Conservation (phyloP, 2,113 vertebrate genomes). For the Callocephalon fimbriatum region DNA sequence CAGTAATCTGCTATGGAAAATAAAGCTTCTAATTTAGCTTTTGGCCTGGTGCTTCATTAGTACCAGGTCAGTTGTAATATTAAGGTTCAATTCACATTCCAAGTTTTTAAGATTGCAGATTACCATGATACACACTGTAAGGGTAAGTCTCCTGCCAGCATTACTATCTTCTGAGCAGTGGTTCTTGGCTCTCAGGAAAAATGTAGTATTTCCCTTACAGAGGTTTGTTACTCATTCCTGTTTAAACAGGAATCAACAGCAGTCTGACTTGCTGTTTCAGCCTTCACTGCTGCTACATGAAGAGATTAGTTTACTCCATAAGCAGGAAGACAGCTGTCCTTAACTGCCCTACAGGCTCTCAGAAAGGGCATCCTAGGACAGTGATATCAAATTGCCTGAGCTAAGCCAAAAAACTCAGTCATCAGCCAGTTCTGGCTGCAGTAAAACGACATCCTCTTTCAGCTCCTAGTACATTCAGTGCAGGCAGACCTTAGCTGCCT, state of each 20-base stretch:
- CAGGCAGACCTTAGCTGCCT: fast-evolving
- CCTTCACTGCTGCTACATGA: background rate
- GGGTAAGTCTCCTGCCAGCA: background rate
- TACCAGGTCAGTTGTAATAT: background rate
- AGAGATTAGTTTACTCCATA: background rate
- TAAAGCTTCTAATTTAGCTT: background rate
- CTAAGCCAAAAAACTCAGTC: background rate
- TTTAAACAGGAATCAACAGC: background rate
- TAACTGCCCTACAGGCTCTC: background rate
- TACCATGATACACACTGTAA: fast-evolving
- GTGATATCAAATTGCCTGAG: background rate
- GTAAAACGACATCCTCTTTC: background rate
- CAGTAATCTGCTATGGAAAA: background rate
- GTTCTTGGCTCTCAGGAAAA: background rate
- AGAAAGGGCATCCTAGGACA: background rate
- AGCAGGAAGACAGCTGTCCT: background rate
- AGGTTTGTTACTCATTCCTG: background rate
- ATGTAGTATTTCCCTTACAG: fast-evolving
- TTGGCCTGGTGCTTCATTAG: background rate
- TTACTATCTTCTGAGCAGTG: background rate
- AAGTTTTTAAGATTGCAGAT: background rate
- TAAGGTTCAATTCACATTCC: background rate
- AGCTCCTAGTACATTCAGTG: fast-evolving
- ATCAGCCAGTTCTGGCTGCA: background rate
- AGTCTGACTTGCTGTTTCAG: background rate